Conservation (phyloP, 2,888 invertebrate species). For the Agrotis ipsilon region DNA sequence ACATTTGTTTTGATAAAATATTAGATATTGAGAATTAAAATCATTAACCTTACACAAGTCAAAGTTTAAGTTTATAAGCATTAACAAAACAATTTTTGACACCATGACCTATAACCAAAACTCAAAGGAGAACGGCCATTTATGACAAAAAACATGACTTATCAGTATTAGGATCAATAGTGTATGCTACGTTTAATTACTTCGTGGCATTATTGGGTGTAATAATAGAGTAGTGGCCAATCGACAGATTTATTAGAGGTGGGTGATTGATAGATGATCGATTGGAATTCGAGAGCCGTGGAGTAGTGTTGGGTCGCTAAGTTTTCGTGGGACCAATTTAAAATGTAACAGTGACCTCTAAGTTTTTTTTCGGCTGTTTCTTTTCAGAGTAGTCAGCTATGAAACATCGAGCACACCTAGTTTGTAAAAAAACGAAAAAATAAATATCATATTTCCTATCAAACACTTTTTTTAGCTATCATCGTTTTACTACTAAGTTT, state of each 20-base stretch:
- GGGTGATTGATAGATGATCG: slow-evolving; percentile 88
- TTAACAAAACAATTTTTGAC: slow-evolving; percentile 58
- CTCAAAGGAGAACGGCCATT: slow-evolving; percentile 46
- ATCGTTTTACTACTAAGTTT: too few species aligned
- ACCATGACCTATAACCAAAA: slow-evolving; percentile 50
- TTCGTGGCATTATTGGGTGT: slow-evolving; percentile 76
- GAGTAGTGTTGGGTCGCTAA: slow-evolving; percentile 65
- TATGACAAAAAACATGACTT: slow-evolving; percentile 37
- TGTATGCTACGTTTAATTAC: slow-evolving; percentile 74
- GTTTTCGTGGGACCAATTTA: neutral
- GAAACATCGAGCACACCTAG: too few species aligned
- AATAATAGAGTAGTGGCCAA: slow-evolving; percentile 79
- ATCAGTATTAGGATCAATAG: slow-evolving; percentile 68
- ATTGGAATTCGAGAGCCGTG: slow-evolving; percentile 62
- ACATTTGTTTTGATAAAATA: too few species aligned
- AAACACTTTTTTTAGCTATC: too few species aligned
- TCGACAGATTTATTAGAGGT: slow-evolving; percentile 82
- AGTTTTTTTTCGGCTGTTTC: too few species aligned
- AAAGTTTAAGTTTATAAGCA: too few species aligned
- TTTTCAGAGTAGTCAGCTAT: too few species aligned
- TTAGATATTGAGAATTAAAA: too few species aligned
- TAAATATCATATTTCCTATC: too few species aligned
- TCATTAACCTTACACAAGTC: too few species aligned
- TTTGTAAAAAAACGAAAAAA: too few species aligned
- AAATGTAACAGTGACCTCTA: too few species aligned